Conservation (phyloP, 2,888 invertebrate species). For the Acleris emargana region DNA sequence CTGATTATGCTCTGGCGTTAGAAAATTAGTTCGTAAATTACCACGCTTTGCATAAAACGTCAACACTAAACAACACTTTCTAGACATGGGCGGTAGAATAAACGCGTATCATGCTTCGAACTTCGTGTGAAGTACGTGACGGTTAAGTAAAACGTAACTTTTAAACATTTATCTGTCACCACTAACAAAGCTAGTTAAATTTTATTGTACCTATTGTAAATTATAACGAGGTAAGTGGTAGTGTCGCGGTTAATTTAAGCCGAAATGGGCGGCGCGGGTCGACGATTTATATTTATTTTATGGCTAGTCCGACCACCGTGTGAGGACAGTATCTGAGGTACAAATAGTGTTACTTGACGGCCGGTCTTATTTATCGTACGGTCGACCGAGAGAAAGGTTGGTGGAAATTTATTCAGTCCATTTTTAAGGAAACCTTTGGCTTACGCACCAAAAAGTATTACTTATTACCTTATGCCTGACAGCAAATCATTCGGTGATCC, state of each 20-base stretch:
- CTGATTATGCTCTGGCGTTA: constrained; percentile 17
- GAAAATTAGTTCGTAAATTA: constrained; percentile 28
- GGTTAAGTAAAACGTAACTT: not conserved
- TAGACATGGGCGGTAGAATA: constrained; percentile 1
- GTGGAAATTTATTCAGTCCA: constrained; percentile 20
- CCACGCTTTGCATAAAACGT: constrained; percentile 13
- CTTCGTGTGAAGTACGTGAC: too few relatives aligned
- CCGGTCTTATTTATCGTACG: constrained; percentile 31
- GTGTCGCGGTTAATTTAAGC: constrained; percentile 44
- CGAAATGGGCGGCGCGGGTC: constrained; percentile 39
- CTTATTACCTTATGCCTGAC: too few relatives aligned
- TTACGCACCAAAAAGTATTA: too few relatives aligned
- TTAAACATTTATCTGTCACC: constrained; percentile 2
- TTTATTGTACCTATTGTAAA: constrained; percentile 17
- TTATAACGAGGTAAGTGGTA: constrained; percentile 41
- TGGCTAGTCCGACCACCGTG: constrained; percentile 43
- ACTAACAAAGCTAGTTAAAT: constrained; percentile 2
- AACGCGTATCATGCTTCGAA: not conserved
- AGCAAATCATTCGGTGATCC: too few relatives aligned
- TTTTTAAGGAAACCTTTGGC: constrained; percentile 1
- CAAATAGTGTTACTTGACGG: constrained; percentile 29
- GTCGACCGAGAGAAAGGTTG: constrained; percentile 9
- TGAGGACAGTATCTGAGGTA: constrained; percentile 36
- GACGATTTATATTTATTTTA: constrained; percentile 49
- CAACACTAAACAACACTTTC: too few relatives aligned